Evolutionary conservation across 2,113 vertebrate species (phyloP), one percentile per base, ranked within the genome.

Genomic region (Mus spicilegus): DNA sequence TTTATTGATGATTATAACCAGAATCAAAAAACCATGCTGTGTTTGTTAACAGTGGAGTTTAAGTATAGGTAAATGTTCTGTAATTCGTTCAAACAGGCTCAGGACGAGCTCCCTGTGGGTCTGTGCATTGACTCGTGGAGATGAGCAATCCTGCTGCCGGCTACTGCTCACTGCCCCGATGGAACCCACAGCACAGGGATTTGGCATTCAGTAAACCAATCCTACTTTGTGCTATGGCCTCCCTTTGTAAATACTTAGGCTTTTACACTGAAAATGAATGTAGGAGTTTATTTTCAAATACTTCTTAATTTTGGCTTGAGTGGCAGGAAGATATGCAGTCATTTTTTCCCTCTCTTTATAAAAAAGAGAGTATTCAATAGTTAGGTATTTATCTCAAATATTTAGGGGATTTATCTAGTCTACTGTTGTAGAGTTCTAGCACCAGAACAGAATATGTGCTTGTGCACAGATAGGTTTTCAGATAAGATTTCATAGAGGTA

Each of bases 131-230:
- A 12, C 11, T 11, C 65, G 28, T 70, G 56, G 80, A 80, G 69
- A 46, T 0, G 19, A 9, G 49, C 28, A 63, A 36, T 36, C n/a
- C 90, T 61, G 51, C 30, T 26, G 9, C 46, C 12, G 80, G 58
- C 36, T 22, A 16, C n/a, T 3, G n/a, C 24, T 63, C 49, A 13
- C 19, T 5, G 1, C 28, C 26, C 33, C 36, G 1, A 1, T 2
- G 87, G 22, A 82, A 61, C 17, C 56, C 61, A 9, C 5, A 49
- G 69, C 28, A 22, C 39, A 9, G 4, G 58, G 16, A 54, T 63
- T 39, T 28, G 39, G 33, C 16, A 1, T 42, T 30, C 3, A 11
- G 65, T 81, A 54, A 61, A 5, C 4, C 11, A 77, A 22, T 30
- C 82, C 17, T 42, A 26, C n/a, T 7, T 54, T 33, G 12, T 2